These are phyloP conservation scores for Cylloceria caligata DNA, from an alignment of 2,888 invertebrate species.

Conservation along the genomic window DNA sequence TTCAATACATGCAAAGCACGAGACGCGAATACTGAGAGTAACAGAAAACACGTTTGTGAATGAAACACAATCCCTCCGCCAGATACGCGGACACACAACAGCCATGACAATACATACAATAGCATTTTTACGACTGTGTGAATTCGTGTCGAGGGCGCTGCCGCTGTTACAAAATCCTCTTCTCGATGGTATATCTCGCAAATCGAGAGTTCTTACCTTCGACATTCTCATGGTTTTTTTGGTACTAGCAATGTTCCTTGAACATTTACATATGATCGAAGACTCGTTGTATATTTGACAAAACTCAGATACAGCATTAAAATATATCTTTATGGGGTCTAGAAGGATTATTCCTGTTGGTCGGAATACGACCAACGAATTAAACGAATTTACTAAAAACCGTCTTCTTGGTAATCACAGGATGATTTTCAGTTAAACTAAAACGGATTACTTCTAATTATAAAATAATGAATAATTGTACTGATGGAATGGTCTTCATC, in stretches of 20 bases:
- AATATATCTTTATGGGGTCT: background rate
- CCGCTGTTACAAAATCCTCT: background rate
- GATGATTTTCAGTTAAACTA: background rate
- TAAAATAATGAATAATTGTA: background rate
- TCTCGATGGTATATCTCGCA: background rate
- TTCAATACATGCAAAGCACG: background rate
- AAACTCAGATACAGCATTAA: background rate
- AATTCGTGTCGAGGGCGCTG: conserved; percentile 12
- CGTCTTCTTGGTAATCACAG: background rate
- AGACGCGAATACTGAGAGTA: conserved; percentile 1
- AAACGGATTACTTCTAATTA: background rate
- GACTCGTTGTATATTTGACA: background rate
- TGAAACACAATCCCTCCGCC: conserved; percentile 1
- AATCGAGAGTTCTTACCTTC: background rate
- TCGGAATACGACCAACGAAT: background rate
- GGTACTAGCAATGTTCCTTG: background rate
- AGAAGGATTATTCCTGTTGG: background rate
- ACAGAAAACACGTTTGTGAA: conserved; percentile 10
- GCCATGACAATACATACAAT: background rate
- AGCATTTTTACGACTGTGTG: conserved; percentile 16
- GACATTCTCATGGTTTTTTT: background rate
- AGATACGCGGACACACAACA: conserved; percentile 4
- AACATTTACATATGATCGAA: background rate
- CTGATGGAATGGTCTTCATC: background rate
- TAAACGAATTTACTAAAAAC: background rate